Evolutionary conservation across 1,140 invertebrate species (phyloP).

Genomic region (Calephelis nemesis): DNA sequence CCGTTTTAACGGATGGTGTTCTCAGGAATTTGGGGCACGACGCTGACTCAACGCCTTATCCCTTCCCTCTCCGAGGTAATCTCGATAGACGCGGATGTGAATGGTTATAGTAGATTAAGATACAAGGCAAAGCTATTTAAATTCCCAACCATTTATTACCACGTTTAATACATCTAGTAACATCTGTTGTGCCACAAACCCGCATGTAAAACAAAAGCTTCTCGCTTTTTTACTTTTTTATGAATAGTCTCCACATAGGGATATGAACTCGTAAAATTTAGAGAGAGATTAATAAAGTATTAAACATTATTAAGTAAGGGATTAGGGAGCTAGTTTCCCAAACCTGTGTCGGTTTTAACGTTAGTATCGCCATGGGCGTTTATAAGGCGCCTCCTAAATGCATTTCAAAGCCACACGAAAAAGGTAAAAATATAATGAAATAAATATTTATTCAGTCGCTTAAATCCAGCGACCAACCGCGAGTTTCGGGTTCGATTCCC

Average conservation of each 20-base stretch:
- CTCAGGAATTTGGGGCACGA: conserved; percentile 70
- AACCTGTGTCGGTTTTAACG: too few species aligned
- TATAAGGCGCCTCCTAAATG: too few species aligned
- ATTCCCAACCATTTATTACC: conserved; percentile 11
- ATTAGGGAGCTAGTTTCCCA: too few species aligned
- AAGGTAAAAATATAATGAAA: too few species aligned
- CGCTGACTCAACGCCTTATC: conserved; percentile 73
- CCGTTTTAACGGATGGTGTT: conserved; percentile 60
- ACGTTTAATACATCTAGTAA: not conserved
- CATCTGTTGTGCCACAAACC: conserved; percentile 22
- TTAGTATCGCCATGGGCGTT: too few species aligned
- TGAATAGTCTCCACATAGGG: not conserved
- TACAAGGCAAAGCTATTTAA: conserved; percentile 19
- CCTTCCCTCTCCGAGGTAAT: conserved; percentile 60
- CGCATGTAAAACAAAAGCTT: conserved; percentile 25
- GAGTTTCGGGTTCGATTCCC: too few species aligned
- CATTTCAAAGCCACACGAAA: too few species aligned
- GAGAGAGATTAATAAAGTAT: conserved; percentile 10
- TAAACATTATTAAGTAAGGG: not conserved
- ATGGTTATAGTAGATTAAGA: conserved; percentile 28
- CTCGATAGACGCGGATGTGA: conserved; percentile 46
- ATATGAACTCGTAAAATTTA: too few species aligned
- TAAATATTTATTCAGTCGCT: too few species aligned
- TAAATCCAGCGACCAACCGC: too few species aligned
- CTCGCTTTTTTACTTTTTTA: conserved; percentile 18